These are phyloP conservation scores for Porites divaricata DNA, from an alignment of 92 coral and sea anemone genomes.

Conservation along the genomic window DNA sequence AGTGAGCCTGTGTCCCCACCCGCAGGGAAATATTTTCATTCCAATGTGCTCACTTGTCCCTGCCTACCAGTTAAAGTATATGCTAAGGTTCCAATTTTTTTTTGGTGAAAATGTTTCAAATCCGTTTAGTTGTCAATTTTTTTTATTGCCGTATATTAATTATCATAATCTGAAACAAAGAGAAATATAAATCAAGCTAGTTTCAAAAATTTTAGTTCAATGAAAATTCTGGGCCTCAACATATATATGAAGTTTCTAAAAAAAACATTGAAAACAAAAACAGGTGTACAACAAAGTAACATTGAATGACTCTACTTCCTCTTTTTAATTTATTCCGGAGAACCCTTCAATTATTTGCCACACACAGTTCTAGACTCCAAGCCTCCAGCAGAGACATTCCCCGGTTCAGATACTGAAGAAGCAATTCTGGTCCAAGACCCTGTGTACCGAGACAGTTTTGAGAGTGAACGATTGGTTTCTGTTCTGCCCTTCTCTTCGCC, in stretches of 20 bases:
- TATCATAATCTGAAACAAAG: too few species aligned
- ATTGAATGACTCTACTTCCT: background rate
- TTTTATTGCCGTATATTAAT: too few species aligned
- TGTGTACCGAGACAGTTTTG: conserved; percentile 32
- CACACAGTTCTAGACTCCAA: background rate
- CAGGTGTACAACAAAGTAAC: conserved; percentile 5
- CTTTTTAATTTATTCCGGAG: conserved; percentile 2
- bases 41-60: conserved; percentile 27
- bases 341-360: background rate
- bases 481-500: conserved; percentile 10
- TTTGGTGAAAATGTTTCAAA: background rate
- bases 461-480: conserved; percentile 1
- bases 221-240: background rate
- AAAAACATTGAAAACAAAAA: background rate
- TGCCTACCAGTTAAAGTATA: conserved; percentile 18
- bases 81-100: too few species aligned
- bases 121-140: background rate
- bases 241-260: background rate
- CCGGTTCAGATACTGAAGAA: conserved; percentile 35
- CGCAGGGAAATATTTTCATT: conserved; percentile 27
- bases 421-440: conserved; percentile 37
- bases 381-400: background rate
- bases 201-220: background rate
- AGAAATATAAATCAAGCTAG: background rate
- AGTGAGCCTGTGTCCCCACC: conserved; percentile 24